Evolutionary conservation across 35 echinoderm and acorn worm species (phyloP).

Genomic region (Apostichopus japonicus): DNA sequence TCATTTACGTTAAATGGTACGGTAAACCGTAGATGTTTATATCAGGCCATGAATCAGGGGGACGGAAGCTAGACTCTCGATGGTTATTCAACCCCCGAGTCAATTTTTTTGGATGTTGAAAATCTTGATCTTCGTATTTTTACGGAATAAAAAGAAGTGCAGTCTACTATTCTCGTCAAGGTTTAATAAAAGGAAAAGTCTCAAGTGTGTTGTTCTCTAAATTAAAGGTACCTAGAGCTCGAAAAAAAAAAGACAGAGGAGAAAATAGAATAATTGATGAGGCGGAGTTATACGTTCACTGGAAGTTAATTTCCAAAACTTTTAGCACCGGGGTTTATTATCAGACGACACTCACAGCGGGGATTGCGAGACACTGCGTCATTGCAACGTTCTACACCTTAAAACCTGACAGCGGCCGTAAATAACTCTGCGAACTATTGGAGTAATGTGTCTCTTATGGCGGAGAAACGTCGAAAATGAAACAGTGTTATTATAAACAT

Average conservation of each 20-base stretch:
- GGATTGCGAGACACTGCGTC: constrained; percentile 17
- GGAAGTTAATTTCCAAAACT: constrained; percentile 49
- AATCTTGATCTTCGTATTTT: neutral
- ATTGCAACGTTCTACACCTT: constrained; percentile 19
- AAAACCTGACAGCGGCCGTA: constrained; percentile 5
- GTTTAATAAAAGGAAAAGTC: neutral
- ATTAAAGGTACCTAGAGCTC: constrained; percentile 17
- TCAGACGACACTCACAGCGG: constrained; percentile 28
- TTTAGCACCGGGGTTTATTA: constrained; percentile 49
- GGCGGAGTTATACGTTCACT: constrained; percentile 28
- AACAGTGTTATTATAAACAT: constrained; percentile 21
- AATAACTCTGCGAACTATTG: constrained; percentile 18
- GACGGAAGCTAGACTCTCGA: neutral
- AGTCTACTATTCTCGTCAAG: neutral
- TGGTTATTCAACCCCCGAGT: neutral
- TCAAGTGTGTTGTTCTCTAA: constrained; percentile 9
- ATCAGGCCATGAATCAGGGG: constrained; percentile 11
- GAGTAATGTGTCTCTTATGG: constrained; percentile 36
- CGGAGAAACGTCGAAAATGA: constrained; percentile 13
- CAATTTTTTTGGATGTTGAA: neutral
- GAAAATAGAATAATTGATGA: constrained; percentile 46
- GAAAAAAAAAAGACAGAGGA: neutral
- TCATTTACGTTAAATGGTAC: neutral
- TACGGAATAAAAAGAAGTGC: neutral
- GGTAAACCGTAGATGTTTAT: neutral